These are phyloP conservation scores for Catharus bicknelli DNA, from an alignment of 2,113 vertebrate genomes.

Conservation along the genomic window DNA sequence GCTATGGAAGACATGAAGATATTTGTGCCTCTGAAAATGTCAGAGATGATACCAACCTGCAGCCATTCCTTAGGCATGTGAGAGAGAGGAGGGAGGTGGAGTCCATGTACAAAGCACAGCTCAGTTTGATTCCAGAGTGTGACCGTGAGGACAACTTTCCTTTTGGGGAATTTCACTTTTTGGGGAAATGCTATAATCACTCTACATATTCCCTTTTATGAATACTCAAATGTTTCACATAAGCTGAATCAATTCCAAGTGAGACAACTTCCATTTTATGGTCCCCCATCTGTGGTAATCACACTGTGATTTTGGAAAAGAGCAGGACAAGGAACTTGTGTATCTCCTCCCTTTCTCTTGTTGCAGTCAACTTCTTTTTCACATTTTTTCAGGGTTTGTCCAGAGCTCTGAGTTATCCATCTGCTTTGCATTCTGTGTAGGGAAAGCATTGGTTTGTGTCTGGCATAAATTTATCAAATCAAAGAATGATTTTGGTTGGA, in stretches of 20 bases:
- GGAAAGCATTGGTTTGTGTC: neutral
- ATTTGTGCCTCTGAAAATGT: neutral
- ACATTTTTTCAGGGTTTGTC: neutral
- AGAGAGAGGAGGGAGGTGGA: neutral
- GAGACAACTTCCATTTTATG: neutral
- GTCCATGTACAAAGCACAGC: neutral
- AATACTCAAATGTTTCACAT: neutral
- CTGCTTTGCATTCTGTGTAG: neutral
- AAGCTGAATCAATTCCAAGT: neutral
- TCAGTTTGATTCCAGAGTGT: neutral
- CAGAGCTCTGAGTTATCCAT: neutral
- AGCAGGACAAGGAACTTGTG: neutral
- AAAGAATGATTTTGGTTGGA: neutral
- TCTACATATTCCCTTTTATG: neutral
- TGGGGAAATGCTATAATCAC: neutral
- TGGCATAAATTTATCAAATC: neutral
- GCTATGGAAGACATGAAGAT: neutral
- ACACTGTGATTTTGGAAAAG: neutral
- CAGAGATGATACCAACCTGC: neutral
- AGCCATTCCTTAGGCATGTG: neutral
- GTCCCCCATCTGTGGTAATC: neutral
- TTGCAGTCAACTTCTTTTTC: neutral
- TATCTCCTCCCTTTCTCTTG: neutral
- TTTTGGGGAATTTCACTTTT: neutral
- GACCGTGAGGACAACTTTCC: neutral